Evolutionary conservation across 2,113 vertebrate species (phyloP).

Genomic region (Neomonachus schauinslandi): DNA sequence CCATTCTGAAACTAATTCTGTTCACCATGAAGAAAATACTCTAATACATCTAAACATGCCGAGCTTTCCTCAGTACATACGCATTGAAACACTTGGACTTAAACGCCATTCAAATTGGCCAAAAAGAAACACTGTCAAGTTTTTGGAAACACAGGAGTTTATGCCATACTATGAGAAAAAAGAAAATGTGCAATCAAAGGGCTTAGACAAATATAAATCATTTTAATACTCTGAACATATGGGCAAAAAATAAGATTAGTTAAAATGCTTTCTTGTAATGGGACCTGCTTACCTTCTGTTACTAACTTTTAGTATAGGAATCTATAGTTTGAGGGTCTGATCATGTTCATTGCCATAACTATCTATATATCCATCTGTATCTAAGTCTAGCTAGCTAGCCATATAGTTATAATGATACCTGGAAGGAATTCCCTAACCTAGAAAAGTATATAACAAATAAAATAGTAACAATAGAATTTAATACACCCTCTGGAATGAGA

Average conservation of each 20-base stretch:
- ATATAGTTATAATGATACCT: neutral
- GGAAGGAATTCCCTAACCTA: neutral
- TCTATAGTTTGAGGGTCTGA: neutral
- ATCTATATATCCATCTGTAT: neutral
- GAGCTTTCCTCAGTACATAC: neutral
- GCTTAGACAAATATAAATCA: neutral
- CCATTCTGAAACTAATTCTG: neutral
- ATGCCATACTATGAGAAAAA: neutral
- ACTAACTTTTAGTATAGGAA: neutral
- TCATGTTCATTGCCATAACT: neutral
- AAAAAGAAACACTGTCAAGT: neutral
- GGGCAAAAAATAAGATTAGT: neutral
- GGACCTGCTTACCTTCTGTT: neutral
- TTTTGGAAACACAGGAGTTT: neutral
- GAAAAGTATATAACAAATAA: neutral
- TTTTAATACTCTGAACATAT: neutral
- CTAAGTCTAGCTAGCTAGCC: neutral
- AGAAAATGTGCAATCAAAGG: neutral
- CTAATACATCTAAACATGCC: neutral
- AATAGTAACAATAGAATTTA: neutral
- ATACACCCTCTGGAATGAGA: neutral
- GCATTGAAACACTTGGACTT: neutral
- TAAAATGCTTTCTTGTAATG: neutral
- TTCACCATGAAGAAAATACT: neutral
- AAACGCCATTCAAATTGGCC: neutral